Evolutionary conservation across 1,140 invertebrate species (phyloP), one percentile per base, ranked within the genome.

Genomic region (Aphidius gifuensis): DNA sequence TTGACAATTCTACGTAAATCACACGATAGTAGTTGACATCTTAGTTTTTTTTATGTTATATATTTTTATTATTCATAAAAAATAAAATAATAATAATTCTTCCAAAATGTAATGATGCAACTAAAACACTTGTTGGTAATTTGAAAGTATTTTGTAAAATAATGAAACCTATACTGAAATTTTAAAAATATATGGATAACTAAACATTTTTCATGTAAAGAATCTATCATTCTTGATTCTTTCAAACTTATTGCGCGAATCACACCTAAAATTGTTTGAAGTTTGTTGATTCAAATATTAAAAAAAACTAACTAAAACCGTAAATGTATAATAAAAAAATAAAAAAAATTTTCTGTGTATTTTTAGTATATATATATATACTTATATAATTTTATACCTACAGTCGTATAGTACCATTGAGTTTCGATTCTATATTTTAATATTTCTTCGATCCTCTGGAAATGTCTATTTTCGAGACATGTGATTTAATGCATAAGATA

Each of bases 301-400:
- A 62, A 60, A 58, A 45, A 58, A 61, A 32, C 23, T 32, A 32
- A 32, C 23, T 45, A 60, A 44, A 61, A 61, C 61, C 47, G 48
- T 51, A 47, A 61, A 49, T 63, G 58, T 63, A 57, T 42, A 32
- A 9, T 40, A 49, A 61, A 39, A n/a, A 11, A 42, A 46, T 21
- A 50, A 23, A 32, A 23, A 42, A 23, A 46, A 8, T 11, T 16
- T 48, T 39, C 48, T 38, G 45, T 60, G 59, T 60, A 55, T 32
- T 32, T 56, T 56, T 51, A 54, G 62, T 65, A 40, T 59, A 69
- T 66, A 64, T 61, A 61, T 67, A 63, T 61, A 53, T n/a, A n/a
- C n/a, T n/a, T n/a, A n/a, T 66, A 66, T 68, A 63, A 62, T 67
- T 72, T 71, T 70, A 67, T 70, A 72, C 63, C 45, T 66, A 44